phyloP scores from a whole-genome alignment of 2,113 vertebrate species.

The Nerophis lumbriciformis region DNA sequence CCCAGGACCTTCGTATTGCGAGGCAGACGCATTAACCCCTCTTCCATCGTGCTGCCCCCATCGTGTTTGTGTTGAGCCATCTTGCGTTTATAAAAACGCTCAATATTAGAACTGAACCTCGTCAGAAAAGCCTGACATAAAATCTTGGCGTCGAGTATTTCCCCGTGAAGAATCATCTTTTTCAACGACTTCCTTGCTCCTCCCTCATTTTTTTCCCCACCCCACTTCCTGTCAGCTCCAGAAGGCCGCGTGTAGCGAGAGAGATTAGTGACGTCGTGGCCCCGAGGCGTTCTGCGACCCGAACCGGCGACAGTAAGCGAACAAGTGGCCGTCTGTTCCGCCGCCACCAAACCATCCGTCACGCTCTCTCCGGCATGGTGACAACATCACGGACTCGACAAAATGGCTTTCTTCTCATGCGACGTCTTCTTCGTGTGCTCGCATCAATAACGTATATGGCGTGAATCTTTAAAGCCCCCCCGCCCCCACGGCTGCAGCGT shows the following conservation, averaged over 20 bases:
- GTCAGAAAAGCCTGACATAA: too few relatives aligned
- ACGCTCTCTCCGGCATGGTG: slow-evolving; percentile 39
- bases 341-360: slow-evolving; percentile 30
- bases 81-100: too few relatives aligned
- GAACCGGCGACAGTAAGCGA: slow-evolving; percentile 6
- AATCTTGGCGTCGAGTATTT: too few relatives aligned
- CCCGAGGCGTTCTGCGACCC: slow-evolving; percentile 38
- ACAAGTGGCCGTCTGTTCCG: slow-evolving; percentile 56
- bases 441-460: slow-evolving; percentile 65
- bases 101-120: too few relatives aligned
- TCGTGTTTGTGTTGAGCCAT: too few relatives aligned
- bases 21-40: too few relatives aligned
- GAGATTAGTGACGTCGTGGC: slow-evolving; percentile 58
- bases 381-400: slow-evolving; percentile 7
- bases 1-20: too few relatives aligned
- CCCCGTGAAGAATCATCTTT: not conserved
- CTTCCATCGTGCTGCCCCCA: too few relatives aligned
- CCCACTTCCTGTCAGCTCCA: slow-evolving; percentile 24
- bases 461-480: slow-evolving; percentile 69
- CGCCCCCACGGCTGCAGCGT: slow-evolving; percentile 32
- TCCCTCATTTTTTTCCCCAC: slow-evolving; percentile 28
- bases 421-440: not conserved
- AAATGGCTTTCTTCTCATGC: not conserved
- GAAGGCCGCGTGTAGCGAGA: slow-evolving; percentile 43
- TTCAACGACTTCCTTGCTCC: not conserved